phyloP scores from a whole-genome alignment of 2,888 invertebrate species.

The Leucoptera coffeella region DNA sequence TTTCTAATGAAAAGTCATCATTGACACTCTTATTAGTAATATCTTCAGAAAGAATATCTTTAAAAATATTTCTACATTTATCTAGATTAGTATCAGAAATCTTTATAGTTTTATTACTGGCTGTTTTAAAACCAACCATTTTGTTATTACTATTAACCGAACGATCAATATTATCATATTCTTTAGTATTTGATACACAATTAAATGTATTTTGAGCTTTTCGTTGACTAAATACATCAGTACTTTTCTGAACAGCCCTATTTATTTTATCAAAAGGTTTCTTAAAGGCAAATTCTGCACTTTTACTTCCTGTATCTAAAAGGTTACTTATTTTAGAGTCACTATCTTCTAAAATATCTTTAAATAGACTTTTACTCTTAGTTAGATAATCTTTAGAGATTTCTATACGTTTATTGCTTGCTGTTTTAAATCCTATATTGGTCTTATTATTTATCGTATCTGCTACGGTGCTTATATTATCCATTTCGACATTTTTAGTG shows the following conservation, averaged over 20 bases:
- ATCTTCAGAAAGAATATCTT: slow-evolving; percentile 5
- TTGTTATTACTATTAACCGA: too few species aligned
- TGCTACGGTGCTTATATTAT: neutral
- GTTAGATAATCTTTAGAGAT: slow-evolving; percentile 5
- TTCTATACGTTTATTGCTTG: slow-evolving; percentile 6
- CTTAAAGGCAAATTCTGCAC: too few species aligned
- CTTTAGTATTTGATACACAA: too few species aligned
- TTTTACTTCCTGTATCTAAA: too few species aligned
- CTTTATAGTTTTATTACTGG: slow-evolving; percentile 20
- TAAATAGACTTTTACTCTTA: slow-evolving; percentile 6
- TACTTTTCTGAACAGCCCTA: too few species aligned
- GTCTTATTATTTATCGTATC: neutral
- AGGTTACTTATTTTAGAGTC: too few species aligned
- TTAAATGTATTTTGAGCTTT: too few species aligned
- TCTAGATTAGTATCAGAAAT: slow-evolving; percentile 14
- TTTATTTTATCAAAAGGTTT: too few species aligned
- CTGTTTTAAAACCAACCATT: slow-evolving; percentile 18
- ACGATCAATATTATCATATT: slow-evolving; percentile 1
- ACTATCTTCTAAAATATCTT: too few species aligned
- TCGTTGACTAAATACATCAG: too few species aligned
- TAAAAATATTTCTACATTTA: slow-evolving; percentile 12
- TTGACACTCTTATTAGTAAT: neutral
- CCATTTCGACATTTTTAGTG: neutral
- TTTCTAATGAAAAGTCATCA: neutral
- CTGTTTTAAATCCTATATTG: slow-evolving; percentile 5